A percentile compares a stretch with the other conserved stretches of the same genome.
phyloP scores from a whole-genome alignment of 2,113 vertebrate species.

The Semicossyphus pulcher region DNA sequence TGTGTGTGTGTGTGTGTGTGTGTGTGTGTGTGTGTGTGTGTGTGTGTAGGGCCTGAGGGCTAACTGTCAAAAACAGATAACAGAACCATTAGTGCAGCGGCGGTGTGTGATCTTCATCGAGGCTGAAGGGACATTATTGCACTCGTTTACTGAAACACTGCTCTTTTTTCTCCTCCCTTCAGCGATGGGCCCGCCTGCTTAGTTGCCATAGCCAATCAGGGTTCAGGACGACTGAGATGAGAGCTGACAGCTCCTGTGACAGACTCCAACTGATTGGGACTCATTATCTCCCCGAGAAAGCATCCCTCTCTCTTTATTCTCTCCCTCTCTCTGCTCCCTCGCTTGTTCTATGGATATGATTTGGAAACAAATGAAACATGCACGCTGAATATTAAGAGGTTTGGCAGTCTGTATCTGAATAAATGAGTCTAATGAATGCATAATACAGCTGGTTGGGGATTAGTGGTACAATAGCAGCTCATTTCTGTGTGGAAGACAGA shows the following conservation, averaged over 20 bases:
- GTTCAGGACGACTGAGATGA: neutral
- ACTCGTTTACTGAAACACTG: constrained; percentile 38
- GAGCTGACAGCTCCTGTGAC: constrained; percentile 42
- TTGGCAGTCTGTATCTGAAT: constrained; percentile 38
- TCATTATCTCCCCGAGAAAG: constrained; percentile 27
- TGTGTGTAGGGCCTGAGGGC: constrained; percentile 36
- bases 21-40: constrained; percentile 29
- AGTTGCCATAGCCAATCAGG: constrained; percentile 46
- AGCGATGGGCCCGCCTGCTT: constrained; percentile 29
- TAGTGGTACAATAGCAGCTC: constrained; percentile 19
- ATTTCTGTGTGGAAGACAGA: neutral
- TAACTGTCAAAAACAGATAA: constrained; percentile 61
- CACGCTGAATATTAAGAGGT: constrained; percentile 33
- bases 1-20: constrained; percentile 7
- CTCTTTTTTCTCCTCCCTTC: constrained; percentile 20
- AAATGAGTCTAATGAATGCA: constrained; percentile 51
- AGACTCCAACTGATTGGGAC: constrained; percentile 23
- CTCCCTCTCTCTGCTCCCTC: neutral
- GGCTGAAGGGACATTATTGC: constrained; percentile 26
- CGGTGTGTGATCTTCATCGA: constrained; percentile 48
- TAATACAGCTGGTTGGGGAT: constrained; percentile 35
- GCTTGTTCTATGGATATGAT: neutral
- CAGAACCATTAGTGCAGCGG: constrained; percentile 40
- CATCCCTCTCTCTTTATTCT: neutral
- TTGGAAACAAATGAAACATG: neutral